Evolutionary conservation across 2,797 vertebrate genomes (phyloP).

Genomic region (Picus viridis): DNA sequence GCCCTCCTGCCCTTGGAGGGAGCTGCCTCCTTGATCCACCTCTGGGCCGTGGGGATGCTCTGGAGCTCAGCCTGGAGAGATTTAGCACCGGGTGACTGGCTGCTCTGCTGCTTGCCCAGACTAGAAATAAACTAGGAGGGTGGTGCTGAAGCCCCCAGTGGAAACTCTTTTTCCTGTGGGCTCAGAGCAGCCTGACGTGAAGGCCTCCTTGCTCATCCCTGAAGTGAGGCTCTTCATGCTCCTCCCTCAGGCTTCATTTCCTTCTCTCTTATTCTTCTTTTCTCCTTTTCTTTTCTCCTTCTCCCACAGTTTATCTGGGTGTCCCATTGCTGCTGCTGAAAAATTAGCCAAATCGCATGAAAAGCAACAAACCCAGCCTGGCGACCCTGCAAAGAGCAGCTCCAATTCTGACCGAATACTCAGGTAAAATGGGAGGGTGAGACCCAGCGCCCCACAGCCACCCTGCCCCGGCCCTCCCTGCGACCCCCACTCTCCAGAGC

Average conservation of each 20-base stretch:
- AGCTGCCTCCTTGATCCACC: neutral
- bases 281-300: neutral
- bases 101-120: neutral
- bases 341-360: constrained; percentile 95
- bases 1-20: neutral
- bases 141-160: neutral
- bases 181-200: neutral
- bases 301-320: constrained; percentile 90
- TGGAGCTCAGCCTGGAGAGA: neutral
- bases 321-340: constrained; percentile 96
- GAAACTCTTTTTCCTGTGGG: neutral
- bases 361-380: constrained; percentile 85
- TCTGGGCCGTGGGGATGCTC: neutral
- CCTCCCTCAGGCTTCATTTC: constrained; percentile 7
- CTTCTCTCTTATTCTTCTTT: neutral
- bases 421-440: constrained; percentile 78
- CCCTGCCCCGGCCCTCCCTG: neutral
- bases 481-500: rapidly evolving
- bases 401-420: constrained; percentile 93
- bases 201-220: too few species aligned
- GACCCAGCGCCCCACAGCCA: neutral
- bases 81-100: neutral
- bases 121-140: neutral
- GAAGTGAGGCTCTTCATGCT: neutral
- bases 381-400: constrained; percentile 89